Percentiles rank a stretch among this genome's conserved stretches.
These are phyloP conservation scores for Linurgus olivaceus DNA, from an alignment of 2,797 vertebrate genomes.

Conservation along the genomic window DNA sequence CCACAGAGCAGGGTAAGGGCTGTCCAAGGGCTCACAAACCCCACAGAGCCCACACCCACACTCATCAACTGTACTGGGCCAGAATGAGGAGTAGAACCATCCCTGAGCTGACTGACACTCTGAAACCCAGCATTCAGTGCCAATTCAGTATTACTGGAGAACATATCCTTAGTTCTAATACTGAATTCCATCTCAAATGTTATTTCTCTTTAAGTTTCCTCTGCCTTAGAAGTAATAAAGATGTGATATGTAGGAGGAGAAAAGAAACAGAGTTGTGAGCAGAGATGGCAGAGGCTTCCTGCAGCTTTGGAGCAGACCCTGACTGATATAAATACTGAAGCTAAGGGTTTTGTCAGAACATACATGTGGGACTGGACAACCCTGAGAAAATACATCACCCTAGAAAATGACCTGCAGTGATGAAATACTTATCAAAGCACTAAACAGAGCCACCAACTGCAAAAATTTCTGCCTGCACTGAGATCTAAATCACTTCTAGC, in stretches of 20 bases:
- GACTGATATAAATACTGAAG: neutral
- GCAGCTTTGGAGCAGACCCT: neutral
- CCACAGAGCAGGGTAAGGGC: neutral
- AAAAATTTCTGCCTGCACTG: neutral
- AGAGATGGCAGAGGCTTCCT: neutral
- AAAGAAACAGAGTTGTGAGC: neutral
- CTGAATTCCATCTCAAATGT: neutral
- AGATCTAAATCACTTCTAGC: neutral
- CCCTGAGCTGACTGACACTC: neutral
- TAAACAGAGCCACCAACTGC: neutral
- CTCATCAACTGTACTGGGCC: neutral
- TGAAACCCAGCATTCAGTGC: neutral
- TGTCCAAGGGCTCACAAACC: accelerated
- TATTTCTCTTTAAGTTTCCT: neutral
- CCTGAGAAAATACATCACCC: neutral
- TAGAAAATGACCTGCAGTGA: neutral
- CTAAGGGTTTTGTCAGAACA: neutral
- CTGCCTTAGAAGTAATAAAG: neutral
- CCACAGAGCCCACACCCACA: neutral
- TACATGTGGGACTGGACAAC: neutral
- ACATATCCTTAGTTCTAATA: neutral
- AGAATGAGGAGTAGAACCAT: neutral
- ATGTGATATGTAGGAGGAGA: neutral
- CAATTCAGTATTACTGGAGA: neutral
- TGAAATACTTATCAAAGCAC: neutral